Conservation (phyloP, 2,797 vertebrate species). For the Sphenodon punctatus region DNA sequence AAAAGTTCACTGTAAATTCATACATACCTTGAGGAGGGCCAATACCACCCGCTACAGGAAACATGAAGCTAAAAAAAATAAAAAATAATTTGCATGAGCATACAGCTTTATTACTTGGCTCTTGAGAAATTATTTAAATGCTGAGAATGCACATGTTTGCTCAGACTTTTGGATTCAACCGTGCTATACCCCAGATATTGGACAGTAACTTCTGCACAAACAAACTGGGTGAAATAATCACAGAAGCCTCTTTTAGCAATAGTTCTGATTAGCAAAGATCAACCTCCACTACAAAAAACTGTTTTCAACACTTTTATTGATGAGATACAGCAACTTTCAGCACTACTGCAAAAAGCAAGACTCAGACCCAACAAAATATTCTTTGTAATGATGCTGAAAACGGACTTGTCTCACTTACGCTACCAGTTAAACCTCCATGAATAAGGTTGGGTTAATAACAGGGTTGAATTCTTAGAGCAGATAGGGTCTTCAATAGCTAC, state of each 20-base stretch:
- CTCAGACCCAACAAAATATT: not conserved
- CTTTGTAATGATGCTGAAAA: not conserved
- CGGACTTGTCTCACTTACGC: conserved; percentile 27
- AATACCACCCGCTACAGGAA: conserved; percentile 89
- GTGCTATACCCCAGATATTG: not conserved
- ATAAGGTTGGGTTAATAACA: not conserved
- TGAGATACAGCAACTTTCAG: not conserved
- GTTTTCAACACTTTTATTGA: fast-evolving
- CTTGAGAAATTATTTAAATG: not conserved
- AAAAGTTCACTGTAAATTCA: no score
- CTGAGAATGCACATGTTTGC: fast-evolving
- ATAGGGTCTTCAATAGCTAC: not conserved
- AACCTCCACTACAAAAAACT: not conserved
- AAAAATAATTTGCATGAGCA: not conserved
- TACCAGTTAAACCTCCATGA: not conserved
- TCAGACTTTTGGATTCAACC: fast-evolving
- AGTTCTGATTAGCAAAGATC: not conserved
- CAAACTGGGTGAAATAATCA: not conserved
- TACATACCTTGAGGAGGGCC: conserved; percentile 92
- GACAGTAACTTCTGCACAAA: fast-evolving
- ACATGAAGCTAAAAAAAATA: conserved; percentile 87
- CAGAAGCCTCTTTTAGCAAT: not conserved
- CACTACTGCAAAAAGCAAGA: not conserved
- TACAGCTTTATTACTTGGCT: not conserved
- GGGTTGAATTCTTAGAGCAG: conserved; percentile 1